phyloP scores from a whole-genome alignment of 2,113 vertebrate species.

The Taxidea taxus region DNA sequence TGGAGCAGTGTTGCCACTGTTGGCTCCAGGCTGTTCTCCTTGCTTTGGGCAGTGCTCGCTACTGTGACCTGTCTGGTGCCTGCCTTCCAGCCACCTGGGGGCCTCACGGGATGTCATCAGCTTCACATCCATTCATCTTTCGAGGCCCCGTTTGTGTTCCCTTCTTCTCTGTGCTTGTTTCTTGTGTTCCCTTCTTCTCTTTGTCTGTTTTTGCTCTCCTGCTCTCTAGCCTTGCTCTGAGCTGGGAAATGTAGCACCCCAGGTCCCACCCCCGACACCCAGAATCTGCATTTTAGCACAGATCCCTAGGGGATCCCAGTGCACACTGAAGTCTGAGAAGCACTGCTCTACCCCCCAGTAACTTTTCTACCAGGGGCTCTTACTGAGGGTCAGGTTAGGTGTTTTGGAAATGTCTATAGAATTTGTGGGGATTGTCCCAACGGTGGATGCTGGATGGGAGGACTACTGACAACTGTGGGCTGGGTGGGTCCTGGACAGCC shows the following conservation, averaged over 20 bases:
- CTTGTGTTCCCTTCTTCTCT: background rate
- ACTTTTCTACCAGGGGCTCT: background rate
- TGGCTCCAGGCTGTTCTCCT: background rate
- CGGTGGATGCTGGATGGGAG: background rate
- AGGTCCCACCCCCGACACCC: background rate
- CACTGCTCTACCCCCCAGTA: background rate
- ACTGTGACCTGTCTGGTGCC: background rate
- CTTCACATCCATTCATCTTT: background rate
- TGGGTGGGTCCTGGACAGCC: background rate
- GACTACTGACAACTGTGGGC: background rate
- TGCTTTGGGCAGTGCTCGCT: background rate
- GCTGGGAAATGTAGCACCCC: background rate
- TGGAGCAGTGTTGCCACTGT: background rate
- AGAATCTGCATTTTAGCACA: background rate
- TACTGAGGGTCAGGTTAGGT: background rate
- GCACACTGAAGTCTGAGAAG: background rate
- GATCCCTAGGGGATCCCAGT: no score
- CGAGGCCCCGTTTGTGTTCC: background rate
- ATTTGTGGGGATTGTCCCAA: background rate
- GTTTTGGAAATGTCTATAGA: background rate
- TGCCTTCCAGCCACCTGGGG: background rate
- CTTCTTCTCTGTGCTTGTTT: no score
- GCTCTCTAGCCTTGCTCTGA: background rate
- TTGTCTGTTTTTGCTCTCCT: background rate
- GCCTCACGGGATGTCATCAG: background rate